phyloP scores from a whole-genome alignment of 2,113 vertebrate genomes.

The Oxyura jamaicensis region DNA sequence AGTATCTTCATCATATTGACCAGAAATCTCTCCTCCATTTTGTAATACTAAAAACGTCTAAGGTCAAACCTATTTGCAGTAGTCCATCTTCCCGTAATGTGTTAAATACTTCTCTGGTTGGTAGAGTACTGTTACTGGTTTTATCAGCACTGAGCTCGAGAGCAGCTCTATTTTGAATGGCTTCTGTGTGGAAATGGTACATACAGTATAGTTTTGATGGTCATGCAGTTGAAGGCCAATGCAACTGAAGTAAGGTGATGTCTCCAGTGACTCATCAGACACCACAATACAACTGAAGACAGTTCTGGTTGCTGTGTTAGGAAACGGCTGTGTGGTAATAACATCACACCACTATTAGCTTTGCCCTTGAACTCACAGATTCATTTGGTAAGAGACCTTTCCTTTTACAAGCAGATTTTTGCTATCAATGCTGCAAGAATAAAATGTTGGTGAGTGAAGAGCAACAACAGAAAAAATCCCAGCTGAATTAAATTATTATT shows the following conservation, averaged over 20 bases:
- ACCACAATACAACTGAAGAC: neutral
- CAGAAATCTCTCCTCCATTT: neutral
- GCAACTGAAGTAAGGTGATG: neutral
- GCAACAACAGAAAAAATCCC: conserved; percentile 1
- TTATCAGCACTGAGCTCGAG: neutral
- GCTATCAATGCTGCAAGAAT: conserved; percentile 27
- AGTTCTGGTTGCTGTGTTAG: neutral
- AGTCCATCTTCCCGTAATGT: neutral
- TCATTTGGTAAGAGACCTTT: neutral
- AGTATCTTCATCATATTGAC: neutral
- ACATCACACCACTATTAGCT: neutral
- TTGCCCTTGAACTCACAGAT: neutral
- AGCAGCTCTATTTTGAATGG: neutral
- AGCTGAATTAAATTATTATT: conserved; percentile 67
- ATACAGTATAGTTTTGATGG: fast-evolving
- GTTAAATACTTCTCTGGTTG: neutral
- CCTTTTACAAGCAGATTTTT: neutral
- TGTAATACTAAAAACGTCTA: neutral
- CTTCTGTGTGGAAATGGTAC: neutral
- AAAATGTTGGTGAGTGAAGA: conserved; percentile 41
- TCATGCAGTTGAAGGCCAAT: neutral
- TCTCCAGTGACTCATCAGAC: neutral
- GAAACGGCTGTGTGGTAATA: neutral
- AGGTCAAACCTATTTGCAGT: neutral
- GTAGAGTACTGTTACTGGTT: neutral